Conservation (phyloP, 1,140 invertebrate species). For the Asbolus verrucosus region DNA sequence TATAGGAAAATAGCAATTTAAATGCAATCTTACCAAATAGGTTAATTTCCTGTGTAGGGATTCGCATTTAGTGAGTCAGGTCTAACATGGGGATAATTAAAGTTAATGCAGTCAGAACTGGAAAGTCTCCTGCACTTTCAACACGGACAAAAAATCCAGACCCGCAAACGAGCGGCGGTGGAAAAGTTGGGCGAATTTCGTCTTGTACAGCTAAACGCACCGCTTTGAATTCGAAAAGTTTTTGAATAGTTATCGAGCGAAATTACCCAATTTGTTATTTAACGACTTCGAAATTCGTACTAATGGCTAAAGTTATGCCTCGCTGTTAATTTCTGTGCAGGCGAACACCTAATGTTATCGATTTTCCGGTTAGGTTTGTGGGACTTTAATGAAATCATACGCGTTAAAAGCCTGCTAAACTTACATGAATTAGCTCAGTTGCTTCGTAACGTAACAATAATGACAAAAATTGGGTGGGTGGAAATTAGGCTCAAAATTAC, state of each 20-base stretch:
- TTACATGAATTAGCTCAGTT: no score
- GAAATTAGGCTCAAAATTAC: no score
- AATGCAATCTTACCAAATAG: conserved; percentile 42
- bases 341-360: no score
- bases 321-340: background rate
- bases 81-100: conserved; percentile 31
- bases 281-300: conserved; percentile 8
- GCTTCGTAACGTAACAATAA: no score
- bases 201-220: conserved; percentile 10
- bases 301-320: conserved; percentile 23
- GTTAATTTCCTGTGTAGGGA: conserved; percentile 36
- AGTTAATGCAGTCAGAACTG: conserved; percentile 28
- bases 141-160: background rate
- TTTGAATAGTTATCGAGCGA: conserved; percentile 7
- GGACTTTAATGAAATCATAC: no score
- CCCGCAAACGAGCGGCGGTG: conserved; percentile 6
- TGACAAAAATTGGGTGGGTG: no score
- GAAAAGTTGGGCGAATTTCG: conserved; percentile 6
- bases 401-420: no score
- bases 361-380: no score
- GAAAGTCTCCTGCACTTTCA: conserved; percentile 9
- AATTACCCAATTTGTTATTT: conserved; percentile 16
- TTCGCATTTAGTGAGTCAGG: conserved; percentile 2
- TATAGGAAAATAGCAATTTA: conserved; percentile 38
- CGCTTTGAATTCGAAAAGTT: conserved; percentile 7